Conservation (phyloP, 2,797 vertebrate genomes). For the Melanogrammus aeglefinus region DNA sequence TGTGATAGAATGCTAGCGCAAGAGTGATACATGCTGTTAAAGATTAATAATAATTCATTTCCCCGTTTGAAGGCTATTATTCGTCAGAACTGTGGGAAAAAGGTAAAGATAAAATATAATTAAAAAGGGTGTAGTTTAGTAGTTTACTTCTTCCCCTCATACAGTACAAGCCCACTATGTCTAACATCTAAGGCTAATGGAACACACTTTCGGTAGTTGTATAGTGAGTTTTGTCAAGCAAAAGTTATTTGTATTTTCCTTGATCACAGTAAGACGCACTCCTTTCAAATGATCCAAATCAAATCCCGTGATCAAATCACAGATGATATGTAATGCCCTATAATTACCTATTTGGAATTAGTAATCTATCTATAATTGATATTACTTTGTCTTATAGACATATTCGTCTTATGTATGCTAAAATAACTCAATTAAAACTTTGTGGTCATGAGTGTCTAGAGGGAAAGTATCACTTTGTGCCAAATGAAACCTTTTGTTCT, state of each 20-base stretch:
- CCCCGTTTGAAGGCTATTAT: neutral
- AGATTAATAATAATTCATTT: neutral
- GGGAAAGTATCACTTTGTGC: too few relatives aligned
- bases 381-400: too few relatives aligned
- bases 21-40: neutral
- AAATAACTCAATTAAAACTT: neutral
- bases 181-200: neutral
- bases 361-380: too few relatives aligned
- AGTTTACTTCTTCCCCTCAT: neutral
- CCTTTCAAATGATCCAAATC: too few relatives aligned
- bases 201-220: neutral
- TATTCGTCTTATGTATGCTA: neutral
- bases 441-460: neutral
- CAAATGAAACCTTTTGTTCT: too few relatives aligned
- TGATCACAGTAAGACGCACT: too few relatives aligned
- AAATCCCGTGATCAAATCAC: neutral
- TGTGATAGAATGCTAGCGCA: neutral
- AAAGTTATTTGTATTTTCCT: neutral
- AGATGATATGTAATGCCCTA: too few relatives aligned
- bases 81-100: neutral
- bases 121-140: too few relatives aligned
- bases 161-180: neutral
- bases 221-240: neutral
- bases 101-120: too few relatives aligned
- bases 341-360: too few relatives aligned